phyloP scores from a whole-genome alignment of 2,888 invertebrate species.

The Chrysotoxum bicinctum region DNA sequence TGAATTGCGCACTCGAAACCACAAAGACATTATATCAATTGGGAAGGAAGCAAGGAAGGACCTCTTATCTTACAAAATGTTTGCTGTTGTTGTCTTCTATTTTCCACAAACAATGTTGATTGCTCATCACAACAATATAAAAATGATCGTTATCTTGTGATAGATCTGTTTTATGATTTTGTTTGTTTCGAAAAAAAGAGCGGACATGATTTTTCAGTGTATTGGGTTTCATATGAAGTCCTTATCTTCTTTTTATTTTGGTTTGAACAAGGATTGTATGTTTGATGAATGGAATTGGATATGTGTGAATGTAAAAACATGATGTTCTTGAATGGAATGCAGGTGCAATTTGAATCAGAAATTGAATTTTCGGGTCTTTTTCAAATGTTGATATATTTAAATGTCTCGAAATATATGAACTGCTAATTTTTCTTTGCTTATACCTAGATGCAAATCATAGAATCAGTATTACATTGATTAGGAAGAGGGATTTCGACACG shows the following conservation, averaged over 20 bases:
- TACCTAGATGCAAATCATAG: no score
- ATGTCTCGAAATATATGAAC: no score
- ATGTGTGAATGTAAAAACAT: background rate
- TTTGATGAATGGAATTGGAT: constrained; percentile 4
- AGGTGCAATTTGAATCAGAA: constrained; percentile 43
- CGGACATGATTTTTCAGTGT: constrained; percentile 57
- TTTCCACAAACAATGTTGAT: constrained; percentile 63
- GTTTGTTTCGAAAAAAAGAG: constrained; percentile 25
- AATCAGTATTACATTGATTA: no score
- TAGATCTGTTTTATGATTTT: constrained; percentile 43
- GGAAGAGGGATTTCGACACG: no score
- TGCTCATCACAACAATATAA: constrained; percentile 70
- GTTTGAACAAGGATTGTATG: constrained; percentile 48
- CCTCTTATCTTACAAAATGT: constrained; percentile 42
- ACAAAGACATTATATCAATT: constrained; percentile 21
- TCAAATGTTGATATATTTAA: no score
- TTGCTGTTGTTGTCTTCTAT: constrained; percentile 8
- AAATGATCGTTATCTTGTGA: constrained; percentile 68
- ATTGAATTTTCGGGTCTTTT: no score
- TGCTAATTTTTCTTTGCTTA: no score
- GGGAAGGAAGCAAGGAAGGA: constrained; percentile 47
- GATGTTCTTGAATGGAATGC: background rate
- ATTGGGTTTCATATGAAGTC: constrained; percentile 56
- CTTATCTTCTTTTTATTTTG: constrained; percentile 21
- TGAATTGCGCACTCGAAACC: constrained; percentile 49